Percentiles rank a stretch among this genome's conserved stretches.
Evolutionary conservation across 2,888 invertebrate species (phyloP).

Genomic region (Orthosia gracilis): DNA sequence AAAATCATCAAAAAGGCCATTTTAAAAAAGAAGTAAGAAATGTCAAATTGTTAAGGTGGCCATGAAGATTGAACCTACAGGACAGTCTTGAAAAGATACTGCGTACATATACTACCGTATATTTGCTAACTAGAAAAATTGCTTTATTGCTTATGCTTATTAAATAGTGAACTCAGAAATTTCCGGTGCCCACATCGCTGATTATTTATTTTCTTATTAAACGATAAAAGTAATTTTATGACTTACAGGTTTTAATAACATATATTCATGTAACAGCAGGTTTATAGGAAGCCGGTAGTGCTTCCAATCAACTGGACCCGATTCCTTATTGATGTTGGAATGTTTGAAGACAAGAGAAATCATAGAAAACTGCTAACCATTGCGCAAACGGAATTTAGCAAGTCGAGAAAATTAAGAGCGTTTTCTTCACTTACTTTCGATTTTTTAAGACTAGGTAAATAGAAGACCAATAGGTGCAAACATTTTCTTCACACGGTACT

Average conservation of each 20-base stretch:
- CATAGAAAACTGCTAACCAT: conserved; percentile 41
- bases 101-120: neutral
- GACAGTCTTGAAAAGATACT: conserved; percentile 9
- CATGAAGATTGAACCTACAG: neutral
- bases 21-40: neutral
- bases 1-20: too few species aligned
- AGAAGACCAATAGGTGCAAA: neutral
- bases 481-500: conserved; percentile 21
- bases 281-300: neutral
- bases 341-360: conserved; percentile 47
- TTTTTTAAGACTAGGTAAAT: conserved; percentile 22
- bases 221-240: conserved; percentile 15
- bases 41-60: conserved; percentile 16
- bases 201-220: conserved; percentile 31
- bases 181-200: neutral
- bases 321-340: conserved; percentile 21
- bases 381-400: conserved; percentile 44
- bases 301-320: neutral
- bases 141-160: neutral
- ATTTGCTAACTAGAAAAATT: neutral
- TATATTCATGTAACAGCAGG: conserved; percentile 13
- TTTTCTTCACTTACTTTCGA: conserved; percentile 44
- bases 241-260: neutral
- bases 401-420: conserved; percentile 40
- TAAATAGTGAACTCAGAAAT: neutral